Base-by-base conservation (phyloP, 2,797 vertebrate genomes). In the Craterocephalus amniculus region DNA sequence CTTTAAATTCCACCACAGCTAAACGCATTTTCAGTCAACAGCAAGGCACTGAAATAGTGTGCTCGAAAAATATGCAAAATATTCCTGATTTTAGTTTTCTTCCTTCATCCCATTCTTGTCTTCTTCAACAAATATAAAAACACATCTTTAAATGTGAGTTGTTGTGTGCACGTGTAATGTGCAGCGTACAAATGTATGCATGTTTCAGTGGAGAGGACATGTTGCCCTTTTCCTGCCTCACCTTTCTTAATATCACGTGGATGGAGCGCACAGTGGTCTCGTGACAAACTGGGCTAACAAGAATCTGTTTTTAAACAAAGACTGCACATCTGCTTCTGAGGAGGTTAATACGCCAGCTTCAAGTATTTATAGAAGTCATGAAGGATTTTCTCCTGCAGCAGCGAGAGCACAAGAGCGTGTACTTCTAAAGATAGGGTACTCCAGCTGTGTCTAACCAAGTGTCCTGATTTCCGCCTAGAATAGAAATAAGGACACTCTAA, bases 361-460 rank as follows among this genome's bases (percentile, higher is more conserved):
- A 49, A 65, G 58, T 89, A 85, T 86, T 83, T 85, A 63, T 84
- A 88, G 81, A 29, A 57, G 54, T 16, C 29, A 63, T 80, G 70
- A 84, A 79, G 63, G 67, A 86, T 85, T 76, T 79, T 75, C 78
- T 78, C 63, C 55, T 51, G 60, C 70, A 51, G 63, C 63, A 64
- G 65, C 58, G n/a, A 58, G 69, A 75, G 64, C 45, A 56, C 6
- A 13, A 56, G 58, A 71, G 34, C n/a, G 38, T 14, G 40, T n/a
- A 27, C 4, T 24, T 80, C 77, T 83, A 81, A 76, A 79, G 81
- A 83, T 81, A 74, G 79, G 69, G 13, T 36, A 55, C 77, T 74
- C 68, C n/a, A 8, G 58, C 62, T 66, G 70, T 78, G 79, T 69
- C 56, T 79, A 80, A 89, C 48, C 64, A 88, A 72, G 59, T 80